A percentile compares a stretch with the other conserved stretches of the same genome.
These are phyloP conservation scores for Drosophila bocki DNA, from an alignment of 1,140 invertebrate species.

Conservation along the genomic window DNA sequence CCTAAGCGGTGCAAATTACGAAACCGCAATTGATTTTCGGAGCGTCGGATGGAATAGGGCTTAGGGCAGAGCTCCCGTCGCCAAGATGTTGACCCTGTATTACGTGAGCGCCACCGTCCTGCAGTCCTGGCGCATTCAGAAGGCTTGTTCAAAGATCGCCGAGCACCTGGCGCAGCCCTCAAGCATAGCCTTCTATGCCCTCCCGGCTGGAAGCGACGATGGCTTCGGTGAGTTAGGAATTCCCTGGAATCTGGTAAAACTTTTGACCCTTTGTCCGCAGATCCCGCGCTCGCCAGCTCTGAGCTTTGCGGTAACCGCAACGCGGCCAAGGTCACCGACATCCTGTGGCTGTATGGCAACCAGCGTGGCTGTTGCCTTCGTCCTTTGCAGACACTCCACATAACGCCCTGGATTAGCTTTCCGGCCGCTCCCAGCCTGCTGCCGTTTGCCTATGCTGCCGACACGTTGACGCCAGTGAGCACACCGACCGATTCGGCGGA, in stretches of 20 bases:
- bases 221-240: constrained; percentile 68
- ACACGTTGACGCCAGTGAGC: constrained; percentile 34
- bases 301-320: constrained; percentile 86
- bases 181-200: constrained; percentile 80
- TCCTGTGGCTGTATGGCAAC: constrained; percentile 86
- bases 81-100: constrained; percentile 87
- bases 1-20: constrained; percentile 56
- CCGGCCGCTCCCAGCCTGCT: constrained; percentile 61
- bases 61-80: constrained; percentile 1
- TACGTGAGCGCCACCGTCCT: constrained; percentile 89
- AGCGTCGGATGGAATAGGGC: constrained; percentile 37
- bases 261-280: constrained; percentile 13
- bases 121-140: constrained; percentile 88
- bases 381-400: constrained; percentile 85
- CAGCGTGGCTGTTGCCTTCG: constrained; percentile 86
- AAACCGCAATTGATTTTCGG: constrained; percentile 70
- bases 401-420: constrained; percentile 81
- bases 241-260: background rate
- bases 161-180: constrained; percentile 85
- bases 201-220: constrained; percentile 74
- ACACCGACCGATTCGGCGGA: constrained; percentile 43
- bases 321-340: constrained; percentile 86
- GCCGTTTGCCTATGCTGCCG: constrained; percentile 65
- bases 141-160: constrained; percentile 84
- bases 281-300: constrained; percentile 85